A percentile compares a stretch with the other conserved stretches of the same genome.
These are phyloP conservation scores for Archocentrus centrarchus DNA, from an alignment of 2,113 vertebrate species.

Conservation along the genomic window DNA sequence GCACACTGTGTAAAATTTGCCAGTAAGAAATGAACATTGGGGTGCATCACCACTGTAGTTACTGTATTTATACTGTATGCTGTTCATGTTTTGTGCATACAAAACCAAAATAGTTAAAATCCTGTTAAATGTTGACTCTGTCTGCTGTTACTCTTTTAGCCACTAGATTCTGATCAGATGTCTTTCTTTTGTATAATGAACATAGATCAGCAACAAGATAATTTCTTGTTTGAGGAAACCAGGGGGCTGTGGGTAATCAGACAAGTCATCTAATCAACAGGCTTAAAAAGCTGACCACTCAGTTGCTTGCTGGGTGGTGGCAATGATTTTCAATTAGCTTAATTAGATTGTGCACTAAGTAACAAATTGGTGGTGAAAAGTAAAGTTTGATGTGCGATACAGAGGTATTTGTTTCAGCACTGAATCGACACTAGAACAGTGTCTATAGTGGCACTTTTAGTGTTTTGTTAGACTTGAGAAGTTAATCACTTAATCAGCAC, in stretches of 20 bases:
- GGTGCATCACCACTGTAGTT: too few species aligned
- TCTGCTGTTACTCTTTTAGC: too few species aligned
- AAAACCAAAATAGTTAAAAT: too few species aligned
- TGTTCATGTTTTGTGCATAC: too few species aligned
- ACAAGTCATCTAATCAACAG: slow-evolving; percentile 1
- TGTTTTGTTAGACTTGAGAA: not conserved
- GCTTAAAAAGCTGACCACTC: not conserved
- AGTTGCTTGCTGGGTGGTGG: not conserved
- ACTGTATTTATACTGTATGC: too few species aligned
- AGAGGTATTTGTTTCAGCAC: not conserved
- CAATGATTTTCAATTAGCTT: slow-evolving; percentile 8
- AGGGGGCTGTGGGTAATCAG: not conserved
- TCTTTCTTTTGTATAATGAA: slow-evolving; percentile 5
- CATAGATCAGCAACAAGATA: not conserved
- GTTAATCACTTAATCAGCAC: not conserved
- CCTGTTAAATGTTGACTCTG: too few species aligned
- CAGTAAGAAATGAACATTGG: too few species aligned
- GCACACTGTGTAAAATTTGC: too few species aligned
- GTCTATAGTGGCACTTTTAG: not conserved
- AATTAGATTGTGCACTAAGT: not conserved
- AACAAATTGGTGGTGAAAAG: not conserved
- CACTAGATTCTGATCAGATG: not conserved
- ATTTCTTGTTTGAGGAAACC: not conserved
- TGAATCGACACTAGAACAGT: not conserved
- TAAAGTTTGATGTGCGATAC: not conserved